These are phyloP conservation scores for Helicoverpa assulta DNA, from an alignment of 2,888 invertebrate genomes.

Conservation along the genomic window DNA sequence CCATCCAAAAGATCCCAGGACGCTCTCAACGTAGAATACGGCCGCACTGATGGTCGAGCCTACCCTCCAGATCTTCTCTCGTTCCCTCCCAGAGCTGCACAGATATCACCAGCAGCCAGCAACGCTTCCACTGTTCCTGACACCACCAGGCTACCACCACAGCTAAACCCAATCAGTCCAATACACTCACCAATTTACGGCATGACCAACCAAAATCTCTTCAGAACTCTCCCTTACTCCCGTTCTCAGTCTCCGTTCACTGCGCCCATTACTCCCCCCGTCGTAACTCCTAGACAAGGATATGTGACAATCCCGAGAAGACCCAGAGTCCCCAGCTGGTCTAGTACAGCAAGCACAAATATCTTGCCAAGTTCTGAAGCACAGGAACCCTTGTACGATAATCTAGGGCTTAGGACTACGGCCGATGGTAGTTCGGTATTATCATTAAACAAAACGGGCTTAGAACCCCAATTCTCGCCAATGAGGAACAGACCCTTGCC, in stretches of 20 bases:
- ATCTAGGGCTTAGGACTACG: conserved; percentile 95
- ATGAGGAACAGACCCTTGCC: conserved; percentile 92
- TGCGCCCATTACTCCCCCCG: conserved; percentile 91
- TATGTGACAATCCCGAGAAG: conserved; percentile 96
- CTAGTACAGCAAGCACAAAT: conserved; percentile 91
- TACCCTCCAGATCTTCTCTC: conserved; percentile 95
- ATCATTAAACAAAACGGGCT: conserved; percentile 93
- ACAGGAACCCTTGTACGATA: conserved; percentile 96
- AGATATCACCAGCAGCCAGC: conserved; percentile 94
- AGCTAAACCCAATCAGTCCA: conserved; percentile 91
- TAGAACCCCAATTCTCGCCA: conserved; percentile 88
- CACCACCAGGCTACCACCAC: conserved; percentile 91
- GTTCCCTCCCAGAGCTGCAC: conserved; percentile 93
- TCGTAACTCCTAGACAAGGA: conserved; percentile 93
- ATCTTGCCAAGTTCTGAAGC: conserved; percentile 88
- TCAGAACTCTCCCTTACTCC: conserved; percentile 95
- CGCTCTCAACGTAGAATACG: conserved; percentile 88
- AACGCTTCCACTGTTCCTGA: conserved; percentile 95
- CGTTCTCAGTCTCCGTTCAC: conserved; percentile 94
- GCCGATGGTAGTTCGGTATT: conserved; percentile 96
- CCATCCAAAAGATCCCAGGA: conserved; percentile 90
- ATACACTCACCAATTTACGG: conserved; percentile 92
- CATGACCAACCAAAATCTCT: conserved; percentile 91
- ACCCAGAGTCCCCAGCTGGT: conserved; percentile 96
- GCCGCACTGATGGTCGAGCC: conserved; percentile 90